Evolutionary conservation across 2,797 vertebrate species (phyloP).

Genomic region (Alectoris magna): DNA sequence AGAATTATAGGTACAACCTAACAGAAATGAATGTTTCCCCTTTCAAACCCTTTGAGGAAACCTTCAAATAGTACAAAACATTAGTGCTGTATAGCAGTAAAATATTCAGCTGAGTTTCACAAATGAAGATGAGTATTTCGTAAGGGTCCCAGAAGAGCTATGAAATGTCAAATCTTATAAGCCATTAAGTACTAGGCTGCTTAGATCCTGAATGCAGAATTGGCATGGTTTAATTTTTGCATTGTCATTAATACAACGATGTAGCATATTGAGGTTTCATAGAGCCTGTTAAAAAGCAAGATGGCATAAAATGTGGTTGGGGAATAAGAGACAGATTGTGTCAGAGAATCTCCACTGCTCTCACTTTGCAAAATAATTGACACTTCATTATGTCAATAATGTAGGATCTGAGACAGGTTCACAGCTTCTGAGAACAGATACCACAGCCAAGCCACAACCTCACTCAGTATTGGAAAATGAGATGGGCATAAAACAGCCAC

Average conservation of each 20-base stretch:
- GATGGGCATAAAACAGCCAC: background rate
- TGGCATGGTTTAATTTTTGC: conserved; percentile 43
- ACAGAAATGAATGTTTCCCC: background rate
- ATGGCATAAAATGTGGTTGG: background rate
- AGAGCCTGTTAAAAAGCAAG: conserved; percentile 34
- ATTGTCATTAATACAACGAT: conserved; percentile 32
- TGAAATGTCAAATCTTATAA: conserved; percentile 56
- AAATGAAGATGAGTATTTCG: conserved; percentile 41
- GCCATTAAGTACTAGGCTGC: conserved; percentile 8
- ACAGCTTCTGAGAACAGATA: background rate
- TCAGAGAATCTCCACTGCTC: background rate
- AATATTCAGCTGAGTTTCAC: conserved; percentile 56
- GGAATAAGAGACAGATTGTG: background rate
- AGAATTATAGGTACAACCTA: background rate
- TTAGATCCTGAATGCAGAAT: conserved; percentile 51
- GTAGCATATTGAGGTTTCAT: background rate
- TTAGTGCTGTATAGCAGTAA: conserved; percentile 51
- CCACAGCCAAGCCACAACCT: background rate
- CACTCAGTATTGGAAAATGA: background rate
- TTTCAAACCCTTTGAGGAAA: conserved; percentile 43
- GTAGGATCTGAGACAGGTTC: background rate
- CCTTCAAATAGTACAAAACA: conserved; percentile 56
- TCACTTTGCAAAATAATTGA: background rate
- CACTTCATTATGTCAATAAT: background rate
- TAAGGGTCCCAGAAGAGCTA: conserved; percentile 21